These are phyloP conservation scores for Drosophila burlai DNA, from an alignment of 1,140 invertebrate genomes.

Conservation along the genomic window DNA sequence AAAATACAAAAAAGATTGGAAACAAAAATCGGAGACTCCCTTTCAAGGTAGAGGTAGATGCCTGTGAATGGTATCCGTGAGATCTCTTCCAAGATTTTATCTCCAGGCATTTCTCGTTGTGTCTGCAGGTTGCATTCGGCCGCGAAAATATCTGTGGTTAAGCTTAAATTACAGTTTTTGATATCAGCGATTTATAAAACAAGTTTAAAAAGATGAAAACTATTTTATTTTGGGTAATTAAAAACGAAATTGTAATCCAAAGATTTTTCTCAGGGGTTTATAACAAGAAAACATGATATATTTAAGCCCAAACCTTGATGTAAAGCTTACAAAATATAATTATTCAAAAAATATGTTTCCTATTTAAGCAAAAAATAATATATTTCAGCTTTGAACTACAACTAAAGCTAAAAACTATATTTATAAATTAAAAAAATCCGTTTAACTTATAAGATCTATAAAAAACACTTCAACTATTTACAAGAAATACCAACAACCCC, in stretches of 20 bases:
- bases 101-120: not conserved
- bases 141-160: not conserved
- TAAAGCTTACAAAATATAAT: not conserved
- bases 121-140: not conserved
- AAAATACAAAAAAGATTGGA: not conserved
- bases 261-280: not conserved
- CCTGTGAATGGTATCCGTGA: constrained; percentile 8
- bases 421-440: too few species aligned
- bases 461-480: too few species aligned
- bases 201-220: not conserved
- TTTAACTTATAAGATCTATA: too few species aligned
- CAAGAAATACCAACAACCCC: too few species aligned
- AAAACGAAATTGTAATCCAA: not conserved
- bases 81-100: constrained; percentile 4
- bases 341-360: not conserved
- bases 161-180: constrained; percentile 1
- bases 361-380: not conserved
- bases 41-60: not conserved
- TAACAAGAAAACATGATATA: not conserved
- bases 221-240: not conserved
- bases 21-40: constrained; percentile 1
- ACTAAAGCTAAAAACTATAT: too few species aligned
- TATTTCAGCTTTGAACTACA: too few species aligned
- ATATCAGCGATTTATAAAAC: not conserved
- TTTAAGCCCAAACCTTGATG: not conserved